Evolutionary conservation across 2,888 invertebrate genomes (phyloP).

Genomic region (Lithophane semibrunnea): DNA sequence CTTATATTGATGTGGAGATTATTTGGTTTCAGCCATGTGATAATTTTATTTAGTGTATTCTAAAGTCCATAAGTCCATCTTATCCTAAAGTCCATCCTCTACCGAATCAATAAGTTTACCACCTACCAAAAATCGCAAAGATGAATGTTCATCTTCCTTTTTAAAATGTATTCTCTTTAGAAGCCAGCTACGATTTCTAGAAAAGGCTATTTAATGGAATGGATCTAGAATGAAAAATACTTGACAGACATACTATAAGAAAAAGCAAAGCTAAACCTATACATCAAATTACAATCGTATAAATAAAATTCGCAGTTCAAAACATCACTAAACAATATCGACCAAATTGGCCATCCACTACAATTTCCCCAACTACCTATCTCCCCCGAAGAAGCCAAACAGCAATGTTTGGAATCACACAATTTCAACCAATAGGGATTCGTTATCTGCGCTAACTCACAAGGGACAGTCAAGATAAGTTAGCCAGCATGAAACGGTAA

Average conservation of each 20-base stretch:
- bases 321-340: slow-evolving; percentile 1
- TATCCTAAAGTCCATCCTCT: no score
- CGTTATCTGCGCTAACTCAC: slow-evolving; percentile 40
- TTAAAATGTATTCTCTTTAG: neutral
- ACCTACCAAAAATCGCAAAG: no score
- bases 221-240: neutral
- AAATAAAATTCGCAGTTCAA: neutral
- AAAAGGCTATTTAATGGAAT: neutral
- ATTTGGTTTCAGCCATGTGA: no score
- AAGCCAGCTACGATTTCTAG: neutral
- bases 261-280: neutral
- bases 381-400: slow-evolving; percentile 31
- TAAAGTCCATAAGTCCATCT: no score
- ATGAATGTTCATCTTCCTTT: neutral
- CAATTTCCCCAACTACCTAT: slow-evolving; percentile 10
- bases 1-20: no score
- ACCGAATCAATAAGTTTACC: no score
- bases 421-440: slow-evolving; percentile 34
- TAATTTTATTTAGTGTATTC: no score
- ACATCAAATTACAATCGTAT: neutral
- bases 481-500: slow-evolving; percentile 52
- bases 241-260: neutral
- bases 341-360: slow-evolving; percentile 4
- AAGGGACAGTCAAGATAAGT: slow-evolving; percentile 48
- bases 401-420: slow-evolving; percentile 35